Conservation (phyloP, 1,140 invertebrate species). For the Bombus haemorrhoidalis region DNA sequence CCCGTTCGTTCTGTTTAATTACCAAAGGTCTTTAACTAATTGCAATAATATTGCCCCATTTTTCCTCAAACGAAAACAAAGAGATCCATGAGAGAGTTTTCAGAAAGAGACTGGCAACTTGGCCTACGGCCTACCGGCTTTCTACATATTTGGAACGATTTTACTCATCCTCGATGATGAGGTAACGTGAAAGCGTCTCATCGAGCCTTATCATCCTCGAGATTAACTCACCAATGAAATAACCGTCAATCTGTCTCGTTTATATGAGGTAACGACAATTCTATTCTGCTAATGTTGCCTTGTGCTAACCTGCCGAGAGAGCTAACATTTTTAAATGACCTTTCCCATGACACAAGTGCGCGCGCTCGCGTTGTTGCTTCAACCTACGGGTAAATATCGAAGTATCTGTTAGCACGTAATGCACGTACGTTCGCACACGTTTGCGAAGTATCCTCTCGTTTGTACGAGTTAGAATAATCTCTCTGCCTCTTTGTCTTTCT, state of each 20-base stretch:
- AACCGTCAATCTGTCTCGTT: slow-evolving; percentile 13
- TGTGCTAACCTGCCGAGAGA: slow-evolving; percentile 34
- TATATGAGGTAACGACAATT: slow-evolving; percentile 53
- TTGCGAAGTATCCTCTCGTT: neutral
- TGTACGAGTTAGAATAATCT: too few relatives aligned
- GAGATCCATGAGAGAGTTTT: neutral
- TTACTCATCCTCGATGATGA: neutral
- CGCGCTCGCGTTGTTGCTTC: slow-evolving; percentile 57
- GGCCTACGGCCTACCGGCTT: neutral
- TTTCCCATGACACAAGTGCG: slow-evolving; percentile 71
- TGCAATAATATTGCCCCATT: slow-evolving; percentile 4
- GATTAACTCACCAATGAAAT: slow-evolving; percentile 25
- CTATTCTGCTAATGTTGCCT: slow-evolving; percentile 50
- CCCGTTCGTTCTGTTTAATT: slow-evolving; percentile 38
- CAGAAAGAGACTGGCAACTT: neutral
- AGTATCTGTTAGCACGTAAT: slow-evolving; percentile 10
- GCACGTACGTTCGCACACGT: neutral
- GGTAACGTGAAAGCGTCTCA: slow-evolving; percentile 9
- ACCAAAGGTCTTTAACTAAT: neutral
- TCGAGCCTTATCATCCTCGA: slow-evolving; percentile 48
- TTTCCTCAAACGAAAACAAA: slow-evolving; percentile 18
- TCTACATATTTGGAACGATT: slow-evolving; percentile 37
- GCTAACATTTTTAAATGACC: slow-evolving; percentile 72
- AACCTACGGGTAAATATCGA: slow-evolving; percentile 55
- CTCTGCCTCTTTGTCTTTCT: too few relatives aligned